Percentiles rank a stretch among this genome's conserved stretches.
Conservation (phyloP, 2,888 invertebrate species). For the Coelinius sp. region DNA sequence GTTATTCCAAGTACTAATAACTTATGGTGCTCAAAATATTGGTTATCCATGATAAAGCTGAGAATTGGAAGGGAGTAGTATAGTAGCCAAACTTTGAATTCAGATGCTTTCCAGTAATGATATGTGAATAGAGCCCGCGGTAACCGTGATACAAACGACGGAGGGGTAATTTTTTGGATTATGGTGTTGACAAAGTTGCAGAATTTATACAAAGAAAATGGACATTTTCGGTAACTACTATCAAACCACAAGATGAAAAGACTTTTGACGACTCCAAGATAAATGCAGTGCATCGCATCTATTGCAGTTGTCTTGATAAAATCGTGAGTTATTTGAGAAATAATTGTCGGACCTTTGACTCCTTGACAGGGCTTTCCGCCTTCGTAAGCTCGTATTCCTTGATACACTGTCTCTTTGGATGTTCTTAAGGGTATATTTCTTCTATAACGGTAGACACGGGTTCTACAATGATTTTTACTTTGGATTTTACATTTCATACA, state of each 20-base stretch:
- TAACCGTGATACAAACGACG: conserved; percentile 16
- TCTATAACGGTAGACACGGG: conserved; percentile 9
- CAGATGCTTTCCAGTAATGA: conserved; percentile 29
- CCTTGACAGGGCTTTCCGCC: neutral
- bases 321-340: neutral
- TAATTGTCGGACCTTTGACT: conserved; percentile 25
- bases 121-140: neutral
- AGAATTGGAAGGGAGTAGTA: conserved; percentile 20
- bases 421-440: conserved; percentile 4
- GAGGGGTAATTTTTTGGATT: neutral
- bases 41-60: neutral
- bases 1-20: neutral
- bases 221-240: neutral
- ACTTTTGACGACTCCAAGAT: conserved; percentile 22
- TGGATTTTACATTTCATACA: conserved; percentile 18
- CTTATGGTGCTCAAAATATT: conserved; percentile 6
- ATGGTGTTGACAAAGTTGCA: neutral
- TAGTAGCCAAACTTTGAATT: conserved; percentile 30
- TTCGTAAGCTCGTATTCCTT: neutral
- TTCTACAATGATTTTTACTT: neutral
- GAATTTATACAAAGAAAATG: neutral
- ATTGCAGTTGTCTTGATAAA: conserved; percentile 25
- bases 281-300: conserved; percentile 32
- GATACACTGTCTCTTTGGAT: neutral
- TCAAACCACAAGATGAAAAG: conserved; percentile 27